Percentiles rank a stretch among this genome's conserved stretches.
These are phyloP conservation scores for Lithophane leautieri DNA, from an alignment of 2,888 invertebrate genomes.

Conservation along the genomic window DNA sequence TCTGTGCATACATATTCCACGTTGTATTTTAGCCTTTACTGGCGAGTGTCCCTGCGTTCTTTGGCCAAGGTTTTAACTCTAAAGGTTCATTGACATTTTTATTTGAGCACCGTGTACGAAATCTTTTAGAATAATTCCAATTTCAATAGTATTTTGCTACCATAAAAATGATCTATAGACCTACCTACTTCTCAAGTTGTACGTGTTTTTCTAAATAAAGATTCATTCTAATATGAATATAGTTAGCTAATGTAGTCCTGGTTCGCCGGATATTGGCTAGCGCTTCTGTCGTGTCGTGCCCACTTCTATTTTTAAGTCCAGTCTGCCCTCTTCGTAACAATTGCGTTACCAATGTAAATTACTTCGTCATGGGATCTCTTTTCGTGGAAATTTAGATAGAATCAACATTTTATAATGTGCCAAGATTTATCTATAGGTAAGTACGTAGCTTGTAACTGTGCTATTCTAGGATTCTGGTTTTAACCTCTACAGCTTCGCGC, in stretches of 20 bases:
- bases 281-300: conserved; percentile 40
- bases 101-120: conserved; percentile 16
- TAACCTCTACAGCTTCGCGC: conserved; percentile 75
- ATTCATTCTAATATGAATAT: conserved; percentile 26
- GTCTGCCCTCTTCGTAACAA: conserved; percentile 34
- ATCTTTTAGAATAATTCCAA: background rate
- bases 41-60: conserved; percentile 30
- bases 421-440: conserved; percentile 61
- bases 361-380: conserved; percentile 57
- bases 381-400: conserved; percentile 57
- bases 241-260: conserved; percentile 23
- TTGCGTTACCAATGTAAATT: conserved; percentile 56
- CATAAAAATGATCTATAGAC: background rate
- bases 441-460: conserved; percentile 41
- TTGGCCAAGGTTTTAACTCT: conserved; percentile 44
- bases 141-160: conserved; percentile 1
- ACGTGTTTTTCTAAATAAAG: conserved; percentile 17
- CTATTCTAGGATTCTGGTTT: conserved; percentile 75
- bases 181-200: background rate
- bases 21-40: conserved; percentile 34
- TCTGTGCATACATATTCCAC: conserved; percentile 7
- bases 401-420: conserved; percentile 56
- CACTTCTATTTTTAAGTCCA: conserved; percentile 61
- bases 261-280: conserved; percentile 53
- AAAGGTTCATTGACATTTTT: conserved; percentile 46